A percentile compares a stretch with the other conserved stretches of the same genome.
These are phyloP conservation scores for Ophioderma brevispina DNA, from an alignment of 35 echinoderm and acorn worm species.

Conservation along the genomic window DNA sequence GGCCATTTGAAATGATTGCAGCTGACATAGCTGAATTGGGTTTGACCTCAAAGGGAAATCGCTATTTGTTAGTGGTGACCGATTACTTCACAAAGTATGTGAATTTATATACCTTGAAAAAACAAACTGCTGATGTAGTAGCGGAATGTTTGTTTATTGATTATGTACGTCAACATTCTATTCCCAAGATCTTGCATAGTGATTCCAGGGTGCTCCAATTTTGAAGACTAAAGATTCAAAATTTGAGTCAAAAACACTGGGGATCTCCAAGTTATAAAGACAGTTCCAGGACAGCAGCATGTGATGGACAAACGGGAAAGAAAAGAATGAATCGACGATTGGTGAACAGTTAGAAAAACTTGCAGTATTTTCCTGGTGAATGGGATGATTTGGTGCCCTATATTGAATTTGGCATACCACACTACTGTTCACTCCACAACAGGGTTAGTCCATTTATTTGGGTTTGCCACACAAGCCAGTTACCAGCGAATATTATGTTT, in stretches of 20 bases:
- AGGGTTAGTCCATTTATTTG: too few species aligned
- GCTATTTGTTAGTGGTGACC: slow-evolving; percentile 61
- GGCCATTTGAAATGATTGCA: slow-evolving; percentile 63
- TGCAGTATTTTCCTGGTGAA: too few species aligned
- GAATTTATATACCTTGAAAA: slow-evolving; percentile 46
- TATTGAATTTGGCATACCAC: slow-evolving; percentile 42
- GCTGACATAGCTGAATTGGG: slow-evolving; percentile 74
- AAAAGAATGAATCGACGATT: not conserved
- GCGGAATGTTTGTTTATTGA: slow-evolving; percentile 61
- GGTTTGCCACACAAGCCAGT: too few species aligned
- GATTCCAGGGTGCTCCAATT: slow-evolving; percentile 55
- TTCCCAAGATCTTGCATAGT: slow-evolving; percentile 1
- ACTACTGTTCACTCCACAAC: slow-evolving; percentile 24
- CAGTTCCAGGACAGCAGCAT: slow-evolving; percentile 26
- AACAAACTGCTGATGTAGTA: slow-evolving; percentile 54
- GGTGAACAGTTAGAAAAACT: not conserved
- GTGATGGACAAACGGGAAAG: not conserved
- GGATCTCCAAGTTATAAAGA: not conserved
- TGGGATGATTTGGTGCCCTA: not conserved
- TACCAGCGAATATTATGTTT: too few species aligned
- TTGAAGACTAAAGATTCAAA: slow-evolving; percentile 12
- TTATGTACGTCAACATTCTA: slow-evolving; percentile 21
- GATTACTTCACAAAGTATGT: slow-evolving; percentile 77
- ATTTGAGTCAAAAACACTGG: not conserved
- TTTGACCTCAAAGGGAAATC: slow-evolving; percentile 36